A percentile compares a stretch with the other conserved stretches of the same genome.
These are phyloP conservation scores for Hippopotamus amphibius DNA, from an alignment of 2,113 vertebrate species.

Conservation along the genomic window DNA sequence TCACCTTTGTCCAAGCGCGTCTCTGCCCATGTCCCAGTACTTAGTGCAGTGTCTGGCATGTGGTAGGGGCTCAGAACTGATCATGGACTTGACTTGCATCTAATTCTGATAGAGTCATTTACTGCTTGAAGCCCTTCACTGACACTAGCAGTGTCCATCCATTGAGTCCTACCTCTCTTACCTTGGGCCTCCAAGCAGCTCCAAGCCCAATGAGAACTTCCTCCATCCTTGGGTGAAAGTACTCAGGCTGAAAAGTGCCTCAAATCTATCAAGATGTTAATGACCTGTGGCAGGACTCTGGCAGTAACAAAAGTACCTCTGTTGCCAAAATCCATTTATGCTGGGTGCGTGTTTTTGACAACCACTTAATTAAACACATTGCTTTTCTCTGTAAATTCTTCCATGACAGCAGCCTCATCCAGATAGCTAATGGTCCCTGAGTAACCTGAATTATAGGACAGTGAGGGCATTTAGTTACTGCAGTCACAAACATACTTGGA, in stretches of 20 bases:
- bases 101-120: neutral
- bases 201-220: neutral
- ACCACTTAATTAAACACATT: constrained; percentile 76
- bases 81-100: neutral
- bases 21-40: neutral
- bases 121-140: neutral
- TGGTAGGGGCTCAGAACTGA: neutral
- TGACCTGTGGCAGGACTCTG: constrained; percentile 75
- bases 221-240: constrained; percentile 38
- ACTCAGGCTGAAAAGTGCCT: constrained; percentile 58
- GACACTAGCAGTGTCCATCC: neutral
- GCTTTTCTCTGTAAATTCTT: constrained; percentile 79
- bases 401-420: constrained; percentile 54
- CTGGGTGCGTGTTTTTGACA: constrained; percentile 65
- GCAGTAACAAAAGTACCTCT: constrained; percentile 64
- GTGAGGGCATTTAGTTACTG: constrained; percentile 63
- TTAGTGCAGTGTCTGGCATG: neutral
- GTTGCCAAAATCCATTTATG: constrained; percentile 74
- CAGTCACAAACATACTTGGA: constrained; percentile 59
- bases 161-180: neutral
- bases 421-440: constrained; percentile 73
- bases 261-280: constrained; percentile 77
- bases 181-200: neutral
- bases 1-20: neutral
- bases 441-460: constrained; percentile 72